Evolutionary conservation across 2,888 invertebrate genomes (phyloP).

Genomic region (Creontiades dilutus): DNA sequence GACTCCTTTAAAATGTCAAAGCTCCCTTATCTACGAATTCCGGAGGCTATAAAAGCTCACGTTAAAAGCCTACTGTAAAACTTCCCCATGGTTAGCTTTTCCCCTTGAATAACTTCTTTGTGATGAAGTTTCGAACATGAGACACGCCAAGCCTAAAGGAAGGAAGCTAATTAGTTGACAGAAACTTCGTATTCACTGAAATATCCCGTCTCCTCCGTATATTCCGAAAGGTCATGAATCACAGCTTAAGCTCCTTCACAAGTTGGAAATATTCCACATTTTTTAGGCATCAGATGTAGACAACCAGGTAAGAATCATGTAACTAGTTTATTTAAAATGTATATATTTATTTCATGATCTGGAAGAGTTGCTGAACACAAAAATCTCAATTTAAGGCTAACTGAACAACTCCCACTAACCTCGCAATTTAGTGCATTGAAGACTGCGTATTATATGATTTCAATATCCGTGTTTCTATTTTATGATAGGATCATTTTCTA

Average conservation of each 20-base stretch:
- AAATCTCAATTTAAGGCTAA: too few species aligned
- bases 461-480: too few species aligned
- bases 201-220: neutral
- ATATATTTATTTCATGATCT: too few species aligned
- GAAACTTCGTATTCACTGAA: constrained; percentile 1
- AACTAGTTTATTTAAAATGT: too few species aligned
- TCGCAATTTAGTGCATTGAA: too few species aligned
- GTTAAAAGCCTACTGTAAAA: constrained; percentile 34
- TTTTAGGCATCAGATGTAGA: neutral
- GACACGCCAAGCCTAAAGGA: constrained; percentile 1
- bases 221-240: neutral
- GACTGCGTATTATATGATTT: too few species aligned
- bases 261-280: neutral
- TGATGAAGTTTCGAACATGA: neutral
- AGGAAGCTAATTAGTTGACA: constrained; percentile 32
- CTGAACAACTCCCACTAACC: too few species aligned
- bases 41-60: constrained; percentile 33
- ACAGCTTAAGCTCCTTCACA: neutral
- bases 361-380: too few species aligned
- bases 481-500: too few species aligned
- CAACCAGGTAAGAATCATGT: too few species aligned
- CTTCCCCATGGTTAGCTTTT: constrained; percentile 22
- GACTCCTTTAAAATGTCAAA: constrained; percentile 35
- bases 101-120: constrained; percentile 34
- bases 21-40: constrained; percentile 32